phyloP scores from a whole-genome alignment of 2,797 vertebrate genomes.

The Leucoraja ocellata region DNA sequence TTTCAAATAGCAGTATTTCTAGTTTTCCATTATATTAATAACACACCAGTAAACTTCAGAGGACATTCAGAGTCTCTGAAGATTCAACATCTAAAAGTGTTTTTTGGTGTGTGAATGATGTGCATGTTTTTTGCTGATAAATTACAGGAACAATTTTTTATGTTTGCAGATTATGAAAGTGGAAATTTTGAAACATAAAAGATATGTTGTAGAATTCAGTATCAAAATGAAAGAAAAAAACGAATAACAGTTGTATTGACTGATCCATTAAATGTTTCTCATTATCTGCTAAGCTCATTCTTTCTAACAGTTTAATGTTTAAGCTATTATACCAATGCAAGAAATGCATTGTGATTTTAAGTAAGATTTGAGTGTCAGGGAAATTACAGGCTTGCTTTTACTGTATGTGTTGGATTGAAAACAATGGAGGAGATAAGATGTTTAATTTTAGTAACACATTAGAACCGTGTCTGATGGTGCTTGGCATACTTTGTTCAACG shows the following conservation, averaged over 20 bases:
- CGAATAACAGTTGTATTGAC: neutral
- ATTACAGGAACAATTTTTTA: neutral
- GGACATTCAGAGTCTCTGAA: constrained; percentile 8
- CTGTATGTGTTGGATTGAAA: neutral
- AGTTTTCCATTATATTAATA: neutral
- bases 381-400: neutral
- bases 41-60: neutral
- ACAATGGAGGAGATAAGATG: constrained; percentile 25
- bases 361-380: neutral
- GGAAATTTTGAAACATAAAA: neutral
- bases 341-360: constrained; percentile 27
- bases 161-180: neutral
- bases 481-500: neutral
- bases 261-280: constrained; percentile 5
- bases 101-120: neutral
- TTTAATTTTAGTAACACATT: constrained; percentile 28
- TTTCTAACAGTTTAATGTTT: constrained; percentile 22
- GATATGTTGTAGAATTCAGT: neutral
- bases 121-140: neutral
- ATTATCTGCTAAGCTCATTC: neutral
- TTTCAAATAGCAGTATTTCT: neutral
- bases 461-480: neutral
- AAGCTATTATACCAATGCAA: neutral
- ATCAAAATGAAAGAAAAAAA: neutral
- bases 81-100: neutral